Base-by-base conservation (phyloP, 2,888 invertebrate species). In the Amitus sp. region DNA sequence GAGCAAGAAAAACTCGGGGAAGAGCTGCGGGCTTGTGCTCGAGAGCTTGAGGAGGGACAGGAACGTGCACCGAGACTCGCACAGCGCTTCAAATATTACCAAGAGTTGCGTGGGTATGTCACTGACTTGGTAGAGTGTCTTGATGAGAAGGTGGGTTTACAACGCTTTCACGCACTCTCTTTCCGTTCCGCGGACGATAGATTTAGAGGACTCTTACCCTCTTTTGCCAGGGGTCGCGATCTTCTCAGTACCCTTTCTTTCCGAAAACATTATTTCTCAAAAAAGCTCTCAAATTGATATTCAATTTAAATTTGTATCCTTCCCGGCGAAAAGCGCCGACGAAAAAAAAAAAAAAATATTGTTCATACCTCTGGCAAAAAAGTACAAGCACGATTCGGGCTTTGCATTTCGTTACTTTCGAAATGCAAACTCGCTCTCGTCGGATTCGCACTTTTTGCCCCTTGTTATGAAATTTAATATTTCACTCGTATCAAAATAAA, bases 111-210 rank as follows among this genome's bases (percentile, higher is more conserved):
- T 82, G 95, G 95, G 77, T 98, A 96, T 87, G 90, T 96, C 80
- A 93, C 93, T 72, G 96, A 98, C 88, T 90, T 98, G 83, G 90
- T 98, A 82, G 98, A 98, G 86, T 98, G 98, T 85, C 87, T 98
- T 75, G 95, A 96, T 83, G 96, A 97, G 86, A 98, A 98, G 91
- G 95, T 96, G 82, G 80, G 82, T 82, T 82, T 72, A 82, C 76
- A 79, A 37, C 75, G 77, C 75, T 78, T 68, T 76, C 75, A 76
- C 78, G 77, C 74, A 74, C 76, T 72, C 57, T 54, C 61, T 61
- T 65, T 13, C 37, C 37, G 9, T 37, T 37, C 2, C 37, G 37
- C 12, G 15, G 30, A 2, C 10, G 30, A 30, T 30, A 30, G 30
- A 30, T 30, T 30, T 23, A 47, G 23, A 34, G 49, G 10, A 37